phyloP scores from a whole-genome alignment of 2,888 invertebrate genomes.

The Pachymerium ferrugineum region DNA sequence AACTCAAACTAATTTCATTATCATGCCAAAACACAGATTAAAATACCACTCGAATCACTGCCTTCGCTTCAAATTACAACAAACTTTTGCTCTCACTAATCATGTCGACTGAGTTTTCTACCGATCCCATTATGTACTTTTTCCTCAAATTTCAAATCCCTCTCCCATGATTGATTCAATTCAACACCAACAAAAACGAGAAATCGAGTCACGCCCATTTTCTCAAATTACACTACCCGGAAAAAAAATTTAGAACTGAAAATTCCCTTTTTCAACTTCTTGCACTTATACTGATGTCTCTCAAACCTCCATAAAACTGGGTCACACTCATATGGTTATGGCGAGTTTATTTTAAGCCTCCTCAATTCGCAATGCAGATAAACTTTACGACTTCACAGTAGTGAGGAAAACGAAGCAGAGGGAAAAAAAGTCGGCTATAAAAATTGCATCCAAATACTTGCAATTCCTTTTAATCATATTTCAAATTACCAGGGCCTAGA shows the following conservation, averaged over 20 bases:
- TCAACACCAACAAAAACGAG: not conserved
- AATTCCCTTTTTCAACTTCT: not conserved
- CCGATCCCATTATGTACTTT: not conserved
- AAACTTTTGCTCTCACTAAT: no score
- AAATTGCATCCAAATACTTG: constrained; percentile 15
- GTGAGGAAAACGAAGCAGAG: not conserved
- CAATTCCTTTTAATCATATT: constrained; percentile 18
- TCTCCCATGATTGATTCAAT: not conserved
- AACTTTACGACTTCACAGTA: constrained; percentile 21
- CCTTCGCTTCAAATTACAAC: not conserved
- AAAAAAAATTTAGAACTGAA: not conserved
- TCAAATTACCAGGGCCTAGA: not conserved
- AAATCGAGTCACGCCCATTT: not conserved
- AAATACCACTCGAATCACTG: constrained; percentile 5
- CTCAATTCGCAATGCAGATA: constrained; percentile 16
- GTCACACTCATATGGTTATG: constrained; percentile 16
- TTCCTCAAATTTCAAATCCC: not conserved
- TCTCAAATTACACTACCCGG: not conserved
- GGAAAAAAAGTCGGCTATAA: not conserved
- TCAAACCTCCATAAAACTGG: constrained; percentile 15
- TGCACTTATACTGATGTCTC: not conserved
- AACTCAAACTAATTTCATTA: constrained; percentile 21
- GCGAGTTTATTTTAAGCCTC: constrained; percentile 10
- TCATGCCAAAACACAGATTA: constrained; percentile 12
- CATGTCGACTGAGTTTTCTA: not conserved